Evolutionary conservation across 2,797 vertebrate species (phyloP).

Genomic region (Falco biarmicus): DNA sequence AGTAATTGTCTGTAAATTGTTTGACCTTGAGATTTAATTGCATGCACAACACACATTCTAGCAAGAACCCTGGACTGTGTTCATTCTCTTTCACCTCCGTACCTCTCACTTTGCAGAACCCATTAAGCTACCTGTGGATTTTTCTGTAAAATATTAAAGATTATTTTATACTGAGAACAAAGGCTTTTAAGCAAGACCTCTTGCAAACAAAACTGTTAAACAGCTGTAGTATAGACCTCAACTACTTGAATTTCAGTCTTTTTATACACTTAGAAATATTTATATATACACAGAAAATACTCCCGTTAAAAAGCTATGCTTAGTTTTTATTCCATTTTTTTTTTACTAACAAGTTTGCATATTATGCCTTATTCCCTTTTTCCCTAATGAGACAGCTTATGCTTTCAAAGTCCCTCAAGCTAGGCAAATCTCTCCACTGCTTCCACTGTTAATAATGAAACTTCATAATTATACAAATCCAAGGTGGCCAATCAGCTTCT

Average conservation of each 20-base stretch:
- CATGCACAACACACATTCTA: constrained; percentile 86
- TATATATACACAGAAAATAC: constrained; percentile 16
- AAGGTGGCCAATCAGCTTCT: constrained; percentile 86
- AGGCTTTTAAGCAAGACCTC: constrained; percentile 68
- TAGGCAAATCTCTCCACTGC: constrained; percentile 82
- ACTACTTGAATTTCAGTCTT: constrained; percentile 54
- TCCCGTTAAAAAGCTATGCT: constrained; percentile 64
- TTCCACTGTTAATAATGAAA: constrained; percentile 87
- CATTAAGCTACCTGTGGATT: constrained; percentile 85
- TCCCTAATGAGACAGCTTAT: constrained; percentile 86
- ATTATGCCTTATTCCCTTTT: constrained; percentile 82
- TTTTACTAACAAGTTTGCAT: constrained; percentile 83
- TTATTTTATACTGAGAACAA: constrained; percentile 73
- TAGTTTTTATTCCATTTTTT: constrained; percentile 67
- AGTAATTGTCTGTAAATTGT: constrained; percentile 92
- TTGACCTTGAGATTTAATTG: constrained; percentile 92
- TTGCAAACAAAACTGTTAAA: constrained; percentile 38
- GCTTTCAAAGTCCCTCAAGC: constrained; percentile 86
- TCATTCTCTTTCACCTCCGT: constrained; percentile 79
- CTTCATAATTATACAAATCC: constrained; percentile 88
- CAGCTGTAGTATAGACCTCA: constrained; percentile 1
- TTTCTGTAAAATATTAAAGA: constrained; percentile 81
- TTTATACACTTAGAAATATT: constrained; percentile 42
- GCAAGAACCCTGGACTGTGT: constrained; percentile 82
- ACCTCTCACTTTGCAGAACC: constrained; percentile 76